Base-by-base conservation (phyloP, 53 echinoderm and acorn worm species). In the Holothuria scabra region DNA sequence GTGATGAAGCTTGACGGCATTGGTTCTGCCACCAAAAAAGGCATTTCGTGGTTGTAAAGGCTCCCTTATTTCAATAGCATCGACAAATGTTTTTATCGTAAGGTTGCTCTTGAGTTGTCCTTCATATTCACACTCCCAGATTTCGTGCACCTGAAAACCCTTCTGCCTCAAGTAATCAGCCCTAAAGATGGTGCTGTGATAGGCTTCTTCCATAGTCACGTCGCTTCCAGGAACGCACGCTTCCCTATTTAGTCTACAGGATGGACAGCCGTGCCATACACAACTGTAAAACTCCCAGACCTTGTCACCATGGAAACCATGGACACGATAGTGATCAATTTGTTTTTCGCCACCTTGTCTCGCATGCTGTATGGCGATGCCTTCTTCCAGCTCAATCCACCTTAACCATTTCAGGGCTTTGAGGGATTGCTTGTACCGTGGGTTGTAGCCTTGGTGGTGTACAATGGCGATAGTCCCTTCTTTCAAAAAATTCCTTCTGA, bases 221-320 rank as follows among this genome's bases (percentile, higher is more conserved):
- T 38, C 37, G 14, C 24, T 52, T n/a, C 46, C n/a, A 46, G 14
- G 75, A 26, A 11, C 49, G 26, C 60, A 60, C 3, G 20, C 2
- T 0, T 48, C 1, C 11, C 23, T n/a, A 75, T 48, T 13, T 12
- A 7, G 2, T 8, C 13, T 29, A 28, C 75, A 75, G 22, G 37
- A 49, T 52, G 21, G 75, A 20, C 75, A 75, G 14, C 75, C 75
- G n/a, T 75, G 87, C 87, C 87, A 87, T 5, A 31, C 56, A 29
- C 87, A 87, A 1, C 87, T 81, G 19, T 80, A 12, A 29, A 87
- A 87, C 31, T 79, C 87, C 19, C 80, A 87, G 2, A 87, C 59
- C 9, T 57, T 79, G 1, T 66, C 37, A 11, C 38, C 1, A 68
- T 70, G 67, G 52, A 81, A 87, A 1, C 87, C 87, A 68, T 87